A percentile compares a stretch with the other conserved stretches of the same genome.
Evolutionary conservation across 2,113 vertebrate species (phyloP).

Genomic region (Lota lota): DNA sequence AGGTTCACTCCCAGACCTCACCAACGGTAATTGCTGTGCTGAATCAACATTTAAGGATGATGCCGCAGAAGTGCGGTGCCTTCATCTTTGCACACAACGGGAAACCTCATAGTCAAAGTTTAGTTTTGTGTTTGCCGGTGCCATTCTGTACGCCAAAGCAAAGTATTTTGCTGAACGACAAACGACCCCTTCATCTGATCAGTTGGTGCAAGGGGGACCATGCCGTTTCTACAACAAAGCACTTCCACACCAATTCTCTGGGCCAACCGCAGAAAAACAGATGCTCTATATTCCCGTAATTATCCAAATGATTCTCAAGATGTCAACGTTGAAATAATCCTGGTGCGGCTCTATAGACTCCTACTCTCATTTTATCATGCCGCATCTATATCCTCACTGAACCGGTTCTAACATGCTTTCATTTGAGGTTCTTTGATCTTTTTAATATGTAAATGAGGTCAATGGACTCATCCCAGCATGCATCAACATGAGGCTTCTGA

Average conservation of each 20-base stretch:
- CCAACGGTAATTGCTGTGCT: background rate
- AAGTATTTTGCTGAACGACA: slow-evolving; percentile 23
- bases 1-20: background rate
- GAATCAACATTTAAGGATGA: background rate
- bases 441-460: background rate
- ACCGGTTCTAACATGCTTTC: no score
- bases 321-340: no score
- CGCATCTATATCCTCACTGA: no score
- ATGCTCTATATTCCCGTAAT: slow-evolving; percentile 7
- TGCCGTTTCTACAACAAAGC: slow-evolving; percentile 22
- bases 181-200: slow-evolving; percentile 30
- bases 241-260: slow-evolving; percentile 11
- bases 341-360: no score
- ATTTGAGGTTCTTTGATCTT: no score
- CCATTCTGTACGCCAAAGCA: slow-evolving; percentile 9
- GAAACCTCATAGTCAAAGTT: slow-evolving; percentile 20
- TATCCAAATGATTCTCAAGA: no score
- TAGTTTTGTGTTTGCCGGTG: slow-evolving; percentile 5
- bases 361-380: no score
- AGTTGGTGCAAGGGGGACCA: slow-evolving; percentile 2
- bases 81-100: background rate
- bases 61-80: background rate
- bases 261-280: slow-evolving; percentile 4
- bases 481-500: no score
- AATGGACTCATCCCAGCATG: background rate